phyloP scores from a whole-genome alignment of 1,140 invertebrate genomes.

The Globodera rostochiensis region DNA sequence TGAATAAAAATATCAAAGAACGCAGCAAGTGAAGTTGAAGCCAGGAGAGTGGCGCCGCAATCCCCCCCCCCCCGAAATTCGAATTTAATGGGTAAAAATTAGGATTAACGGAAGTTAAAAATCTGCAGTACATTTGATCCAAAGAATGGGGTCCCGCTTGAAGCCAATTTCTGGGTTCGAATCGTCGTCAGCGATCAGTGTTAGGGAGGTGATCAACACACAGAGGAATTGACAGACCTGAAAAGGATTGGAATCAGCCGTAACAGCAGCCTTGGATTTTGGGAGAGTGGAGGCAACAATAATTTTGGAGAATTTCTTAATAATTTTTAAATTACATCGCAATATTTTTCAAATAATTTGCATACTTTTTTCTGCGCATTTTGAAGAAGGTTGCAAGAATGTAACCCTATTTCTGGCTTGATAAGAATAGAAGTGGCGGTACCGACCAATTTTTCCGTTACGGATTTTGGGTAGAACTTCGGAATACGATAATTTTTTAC shows the following conservation, averaged over 20 bases:
- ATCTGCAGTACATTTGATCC: slow-evolving; percentile 20
- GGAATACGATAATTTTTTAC: not conserved
- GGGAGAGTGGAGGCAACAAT: too few species aligned
- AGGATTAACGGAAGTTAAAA: not conserved
- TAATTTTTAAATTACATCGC: too few species aligned
- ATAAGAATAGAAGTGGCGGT: too few species aligned
- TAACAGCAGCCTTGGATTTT: too few species aligned
- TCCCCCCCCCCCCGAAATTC: not conserved
- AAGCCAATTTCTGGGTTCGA: slow-evolving; percentile 2
- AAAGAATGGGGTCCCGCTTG: slow-evolving; percentile 22
- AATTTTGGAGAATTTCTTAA: too few species aligned
- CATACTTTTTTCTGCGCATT: too few species aligned
- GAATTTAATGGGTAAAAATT: slow-evolving; percentile 17
- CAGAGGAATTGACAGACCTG: slow-evolving; percentile 37
- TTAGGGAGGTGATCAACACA: slow-evolving; percentile 26
- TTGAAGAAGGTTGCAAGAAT: too few species aligned
- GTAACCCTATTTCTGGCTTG: too few species aligned
- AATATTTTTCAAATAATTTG: too few species aligned
- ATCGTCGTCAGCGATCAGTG: slow-evolving; percentile 22
- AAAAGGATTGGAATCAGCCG: not conserved
- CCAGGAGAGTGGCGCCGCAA: not conserved
- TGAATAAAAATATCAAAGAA: slow-evolving; percentile 15
- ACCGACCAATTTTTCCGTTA: too few species aligned
- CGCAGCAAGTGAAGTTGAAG: not conserved
- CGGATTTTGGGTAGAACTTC: not conserved